phyloP scores from a whole-genome alignment of 2,797 vertebrate species.

The Cephalopachus bancanus region DNA sequence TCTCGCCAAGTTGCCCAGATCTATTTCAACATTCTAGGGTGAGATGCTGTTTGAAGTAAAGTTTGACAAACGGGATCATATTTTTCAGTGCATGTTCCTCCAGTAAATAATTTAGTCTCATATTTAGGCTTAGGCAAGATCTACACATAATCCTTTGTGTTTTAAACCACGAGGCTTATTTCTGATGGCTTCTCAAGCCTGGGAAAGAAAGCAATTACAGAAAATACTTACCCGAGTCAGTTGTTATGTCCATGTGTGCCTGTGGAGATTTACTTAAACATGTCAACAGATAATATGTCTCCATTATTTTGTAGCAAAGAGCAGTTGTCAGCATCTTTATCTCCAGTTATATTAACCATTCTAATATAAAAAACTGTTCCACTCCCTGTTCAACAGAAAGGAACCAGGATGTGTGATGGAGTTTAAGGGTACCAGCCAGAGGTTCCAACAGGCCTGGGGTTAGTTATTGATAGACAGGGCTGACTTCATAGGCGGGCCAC shows the following conservation, averaged over 20 bases:
- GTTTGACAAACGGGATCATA: not conserved
- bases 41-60: not conserved
- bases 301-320: not conserved
- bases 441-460: not conserved
- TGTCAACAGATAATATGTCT: not conserved
- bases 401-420: not conserved
- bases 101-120: not conserved
- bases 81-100: not conserved
- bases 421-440: not conserved
- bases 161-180: not conserved
- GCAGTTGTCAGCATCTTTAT: not conserved
- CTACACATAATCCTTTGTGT: not conserved
- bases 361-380: not conserved
- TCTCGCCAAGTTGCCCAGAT: not conserved
- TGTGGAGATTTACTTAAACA: constrained; percentile 43
- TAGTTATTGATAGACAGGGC: not conserved
- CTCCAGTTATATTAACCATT: not conserved
- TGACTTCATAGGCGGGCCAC: no score
- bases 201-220: constrained; percentile 18
- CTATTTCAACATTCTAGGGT: not conserved
- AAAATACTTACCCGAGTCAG: not conserved
- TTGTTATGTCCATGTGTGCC: not conserved
- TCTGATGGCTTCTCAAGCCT: constrained; percentile 26
- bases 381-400: not conserved
- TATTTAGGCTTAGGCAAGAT: not conserved